Percentiles rank a stretch among this genome's conserved stretches.
These are phyloP conservation scores for Serilophus lunatus DNA, from an alignment of 2,113 vertebrate species.

Conservation along the genomic window DNA sequence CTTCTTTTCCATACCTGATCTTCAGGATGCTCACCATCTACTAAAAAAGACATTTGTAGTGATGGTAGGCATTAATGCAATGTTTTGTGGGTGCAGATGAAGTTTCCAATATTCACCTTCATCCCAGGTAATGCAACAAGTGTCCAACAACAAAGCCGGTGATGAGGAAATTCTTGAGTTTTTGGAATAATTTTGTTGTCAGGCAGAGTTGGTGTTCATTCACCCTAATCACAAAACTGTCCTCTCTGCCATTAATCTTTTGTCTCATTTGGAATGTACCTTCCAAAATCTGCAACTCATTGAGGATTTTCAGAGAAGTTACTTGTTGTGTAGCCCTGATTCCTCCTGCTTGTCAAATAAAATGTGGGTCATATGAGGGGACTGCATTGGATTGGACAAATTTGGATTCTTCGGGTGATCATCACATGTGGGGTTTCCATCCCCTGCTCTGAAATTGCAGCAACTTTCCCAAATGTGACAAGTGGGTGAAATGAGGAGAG, in stretches of 20 bases:
- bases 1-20: background rate
- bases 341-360: accelerated
- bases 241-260: background rate
- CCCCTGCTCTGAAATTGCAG: background rate
- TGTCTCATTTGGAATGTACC: background rate
- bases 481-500: background rate
- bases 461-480: background rate
- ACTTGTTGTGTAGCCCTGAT: background rate
- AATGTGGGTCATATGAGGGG: accelerated
- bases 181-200: background rate
- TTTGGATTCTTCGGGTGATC: background rate
- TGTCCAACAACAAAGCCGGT: background rate
- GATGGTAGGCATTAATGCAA: background rate
- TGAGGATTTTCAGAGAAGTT: background rate
- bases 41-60: background rate
- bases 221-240: background rate
- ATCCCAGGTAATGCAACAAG: background rate
- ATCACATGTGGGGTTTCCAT: background rate
- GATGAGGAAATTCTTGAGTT: background rate
- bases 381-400: accelerated
- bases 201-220: background rate
- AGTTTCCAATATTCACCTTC: background rate
- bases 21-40: background rate
- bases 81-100: background rate
- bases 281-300: background rate